Conservation (phyloP, 2,113 vertebrate genomes). For the Lophura nycthemera region DNA sequence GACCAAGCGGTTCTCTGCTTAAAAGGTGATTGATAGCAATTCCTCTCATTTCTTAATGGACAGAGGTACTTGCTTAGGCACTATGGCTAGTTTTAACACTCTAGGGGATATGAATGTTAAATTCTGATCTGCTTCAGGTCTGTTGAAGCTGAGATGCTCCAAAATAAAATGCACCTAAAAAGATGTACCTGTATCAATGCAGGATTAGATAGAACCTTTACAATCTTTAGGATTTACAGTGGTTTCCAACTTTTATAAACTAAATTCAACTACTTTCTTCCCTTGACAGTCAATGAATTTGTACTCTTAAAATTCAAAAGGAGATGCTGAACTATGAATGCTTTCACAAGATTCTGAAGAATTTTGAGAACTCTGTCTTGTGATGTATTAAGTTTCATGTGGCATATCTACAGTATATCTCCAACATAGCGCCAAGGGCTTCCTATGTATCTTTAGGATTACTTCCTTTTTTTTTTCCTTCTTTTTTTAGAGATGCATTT, state of each 20-base stretch:
- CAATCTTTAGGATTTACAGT: not conserved
- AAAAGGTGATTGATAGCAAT: not conserved
- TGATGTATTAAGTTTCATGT: not conserved
- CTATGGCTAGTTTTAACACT: not conserved
- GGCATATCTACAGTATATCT: not conserved
- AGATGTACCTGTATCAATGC: not conserved
- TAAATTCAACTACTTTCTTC: conserved; percentile 4
- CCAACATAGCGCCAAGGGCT: not conserved
- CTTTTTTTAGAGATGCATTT: not conserved
- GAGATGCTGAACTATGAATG: not conserved
- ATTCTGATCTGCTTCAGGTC: not conserved
- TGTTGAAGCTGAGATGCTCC: not conserved
- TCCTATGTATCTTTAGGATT: not conserved
- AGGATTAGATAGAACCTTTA: not conserved
- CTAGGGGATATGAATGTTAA: not conserved
- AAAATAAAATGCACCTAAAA: not conserved
- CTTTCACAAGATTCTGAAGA: not conserved
- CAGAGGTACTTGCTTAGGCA: not conserved
- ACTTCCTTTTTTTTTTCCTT: not conserved
- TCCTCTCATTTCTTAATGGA: not conserved
- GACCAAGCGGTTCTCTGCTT: not conserved
- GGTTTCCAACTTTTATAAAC: not conserved
- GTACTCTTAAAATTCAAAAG: conserved; percentile 1
- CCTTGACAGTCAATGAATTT: not conserved
- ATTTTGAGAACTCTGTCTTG: not conserved